phyloP scores from a whole-genome alignment of 2,797 vertebrate genomes.

The Enteromius argenteus region DNA sequence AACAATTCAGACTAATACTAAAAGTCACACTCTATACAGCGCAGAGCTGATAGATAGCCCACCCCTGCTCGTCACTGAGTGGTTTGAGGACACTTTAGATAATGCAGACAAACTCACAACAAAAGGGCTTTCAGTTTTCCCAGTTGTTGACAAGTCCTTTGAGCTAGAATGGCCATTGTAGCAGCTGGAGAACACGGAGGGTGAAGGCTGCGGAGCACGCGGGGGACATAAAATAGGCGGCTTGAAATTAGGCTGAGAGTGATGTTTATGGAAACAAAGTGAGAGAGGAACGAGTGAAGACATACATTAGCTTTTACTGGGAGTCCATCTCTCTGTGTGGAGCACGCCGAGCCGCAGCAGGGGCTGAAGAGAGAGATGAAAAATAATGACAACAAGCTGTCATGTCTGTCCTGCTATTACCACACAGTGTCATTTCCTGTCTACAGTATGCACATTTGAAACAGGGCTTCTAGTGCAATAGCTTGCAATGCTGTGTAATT shows the following conservation, averaged over 20 bases:
- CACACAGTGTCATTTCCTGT: constrained; percentile 28
- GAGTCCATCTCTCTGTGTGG: constrained; percentile 36
- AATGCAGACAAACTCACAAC: constrained; percentile 56
- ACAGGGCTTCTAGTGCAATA: constrained; percentile 33
- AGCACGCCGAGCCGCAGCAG: constrained; percentile 20
- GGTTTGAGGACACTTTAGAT: constrained; percentile 56
- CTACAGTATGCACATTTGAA: constrained; percentile 39
- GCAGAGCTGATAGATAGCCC: constrained; percentile 4
- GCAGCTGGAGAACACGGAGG: constrained; percentile 40
- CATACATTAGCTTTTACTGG: constrained; percentile 43
- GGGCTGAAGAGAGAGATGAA: constrained; percentile 46
- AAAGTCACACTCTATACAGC: constrained; percentile 37
- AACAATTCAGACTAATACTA: constrained; percentile 39
- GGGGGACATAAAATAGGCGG: constrained; percentile 29
- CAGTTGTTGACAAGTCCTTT: constrained; percentile 59
- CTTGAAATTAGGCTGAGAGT: constrained; percentile 49
- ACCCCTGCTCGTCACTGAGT: constrained; percentile 20
- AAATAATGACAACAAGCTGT: constrained; percentile 54
- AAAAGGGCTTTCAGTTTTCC: constrained; percentile 50
- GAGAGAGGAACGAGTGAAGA: constrained; percentile 33
- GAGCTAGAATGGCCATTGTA: constrained; percentile 47
- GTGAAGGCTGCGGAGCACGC: constrained; percentile 36
- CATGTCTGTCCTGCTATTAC: constrained; percentile 50
- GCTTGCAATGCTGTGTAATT: constrained; percentile 58
- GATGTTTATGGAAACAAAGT: constrained; percentile 55